Percentiles rank a stretch among this genome's conserved stretches.
Evolutionary conservation across 2,888 invertebrate species (phyloP).

Genomic region (Strigamia maritima): DNA sequence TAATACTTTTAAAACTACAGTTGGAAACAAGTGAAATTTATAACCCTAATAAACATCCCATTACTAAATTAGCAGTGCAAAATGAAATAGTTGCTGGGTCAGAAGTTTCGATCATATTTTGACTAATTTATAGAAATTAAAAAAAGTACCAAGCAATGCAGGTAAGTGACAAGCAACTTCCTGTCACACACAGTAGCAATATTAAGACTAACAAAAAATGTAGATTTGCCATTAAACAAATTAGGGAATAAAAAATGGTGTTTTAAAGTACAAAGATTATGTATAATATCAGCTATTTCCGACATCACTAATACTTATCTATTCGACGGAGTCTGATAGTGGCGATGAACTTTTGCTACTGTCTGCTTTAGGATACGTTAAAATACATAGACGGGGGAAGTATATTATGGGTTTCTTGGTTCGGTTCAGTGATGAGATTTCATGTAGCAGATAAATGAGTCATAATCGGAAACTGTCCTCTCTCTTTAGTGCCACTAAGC

Average conservation of each 20-base stretch:
- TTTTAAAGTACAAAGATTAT: too few relatives aligned
- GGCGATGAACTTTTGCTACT: neutral
- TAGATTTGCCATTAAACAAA: too few relatives aligned
- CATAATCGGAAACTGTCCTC: constrained; percentile 21
- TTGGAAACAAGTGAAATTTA: neutral
- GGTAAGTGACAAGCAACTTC: too few relatives aligned
- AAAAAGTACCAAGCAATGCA: too few relatives aligned
- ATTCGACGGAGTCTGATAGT: neutral
- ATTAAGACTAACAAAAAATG: too few relatives aligned
- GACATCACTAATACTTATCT: too few relatives aligned
- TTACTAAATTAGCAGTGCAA: neutral
- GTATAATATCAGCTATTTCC: too few relatives aligned
- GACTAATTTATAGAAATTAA: too few relatives aligned
- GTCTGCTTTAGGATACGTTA: neutral
- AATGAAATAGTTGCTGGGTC: neutral
- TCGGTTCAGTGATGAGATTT: constrained; percentile 10
- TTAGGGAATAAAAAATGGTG: too few relatives aligned
- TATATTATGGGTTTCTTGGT: neutral
- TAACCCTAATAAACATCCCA: neutral
- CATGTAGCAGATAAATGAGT: constrained; percentile 25
- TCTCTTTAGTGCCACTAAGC: neutral
- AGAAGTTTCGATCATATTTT: too few relatives aligned
- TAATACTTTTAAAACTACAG: neutral
- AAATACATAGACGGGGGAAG: neutral
- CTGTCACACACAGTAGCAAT: too few relatives aligned